Conservation (phyloP, 1,140 invertebrate species). For the Drosophila willistoni region DNA sequence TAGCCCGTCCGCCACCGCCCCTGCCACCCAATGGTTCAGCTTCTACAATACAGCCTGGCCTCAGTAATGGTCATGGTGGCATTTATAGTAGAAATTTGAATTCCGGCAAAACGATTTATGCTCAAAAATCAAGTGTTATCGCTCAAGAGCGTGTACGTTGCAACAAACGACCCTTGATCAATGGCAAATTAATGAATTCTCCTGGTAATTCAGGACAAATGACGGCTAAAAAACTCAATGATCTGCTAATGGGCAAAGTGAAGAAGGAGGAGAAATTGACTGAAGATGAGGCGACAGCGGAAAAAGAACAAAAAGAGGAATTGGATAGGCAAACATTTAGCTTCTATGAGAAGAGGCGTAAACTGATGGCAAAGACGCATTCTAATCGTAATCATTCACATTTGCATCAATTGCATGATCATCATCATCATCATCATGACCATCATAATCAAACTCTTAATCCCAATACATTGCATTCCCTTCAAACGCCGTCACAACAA, state of each 20-base stretch:
- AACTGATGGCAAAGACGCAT: constrained; percentile 38
- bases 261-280: constrained; percentile 50
- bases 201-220: constrained; percentile 21
- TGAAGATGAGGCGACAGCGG: constrained; percentile 43
- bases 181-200: constrained; percentile 16
- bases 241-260: constrained; percentile 52
- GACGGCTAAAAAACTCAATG: constrained; percentile 60
- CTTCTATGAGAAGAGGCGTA: constrained; percentile 74
- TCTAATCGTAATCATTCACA: constrained; percentile 26
- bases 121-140: constrained; percentile 61
- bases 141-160: constrained; percentile 63
- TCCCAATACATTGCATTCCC: constrained; percentile 3
- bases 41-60: neutral
- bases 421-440: constrained; percentile 12
- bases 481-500: constrained; percentile 35
- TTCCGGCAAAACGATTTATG: constrained; percentile 61
- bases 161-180: constrained; percentile 57
- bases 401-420: constrained; percentile 31
- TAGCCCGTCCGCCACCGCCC: constrained; percentile 52
- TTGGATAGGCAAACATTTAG: constrained; percentile 44
- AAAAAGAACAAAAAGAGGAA: constrained; percentile 42
- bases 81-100: constrained; percentile 33
- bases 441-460: constrained; percentile 8
- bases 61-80: constrained; percentile 49
- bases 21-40: constrained; percentile 22